These are phyloP conservation scores for Hylaeus anthracinus DNA, from an alignment of 1,140 invertebrate genomes.

Conservation along the genomic window DNA sequence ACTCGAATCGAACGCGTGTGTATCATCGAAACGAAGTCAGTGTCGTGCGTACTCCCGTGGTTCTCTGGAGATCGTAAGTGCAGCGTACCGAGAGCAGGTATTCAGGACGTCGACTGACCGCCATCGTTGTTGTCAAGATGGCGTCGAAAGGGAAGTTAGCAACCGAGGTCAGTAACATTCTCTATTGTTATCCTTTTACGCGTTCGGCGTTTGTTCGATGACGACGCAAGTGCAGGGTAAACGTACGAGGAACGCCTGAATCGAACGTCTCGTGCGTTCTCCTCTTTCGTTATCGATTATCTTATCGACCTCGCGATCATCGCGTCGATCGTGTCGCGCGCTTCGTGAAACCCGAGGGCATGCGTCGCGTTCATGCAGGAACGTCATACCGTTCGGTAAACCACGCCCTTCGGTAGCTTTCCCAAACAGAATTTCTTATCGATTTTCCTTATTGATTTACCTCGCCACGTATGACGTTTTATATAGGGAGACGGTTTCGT, in stretches of 20 bases:
- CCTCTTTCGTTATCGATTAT: slow-evolving; percentile 10
- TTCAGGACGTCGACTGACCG: slow-evolving; percentile 54
- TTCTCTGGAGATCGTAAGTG: neutral
- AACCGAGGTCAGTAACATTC: slow-evolving; percentile 72
- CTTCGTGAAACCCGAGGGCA: slow-evolving; percentile 16
- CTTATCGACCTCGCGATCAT: slow-evolving; percentile 16
- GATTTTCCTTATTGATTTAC: neutral
- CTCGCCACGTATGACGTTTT: neutral
- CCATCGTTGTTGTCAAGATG: slow-evolving; percentile 77
- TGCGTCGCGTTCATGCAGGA: slow-evolving; percentile 45
- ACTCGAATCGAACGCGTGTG: slow-evolving; percentile 30
- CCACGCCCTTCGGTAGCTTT: slow-evolving; percentile 51
- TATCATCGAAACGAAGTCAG: neutral
- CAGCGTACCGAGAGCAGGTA: slow-evolving; percentile 37
- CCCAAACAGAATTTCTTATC: neutral
- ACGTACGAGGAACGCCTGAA: neutral
- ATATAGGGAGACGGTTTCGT: neutral
- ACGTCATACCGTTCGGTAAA: slow-evolving; percentile 56
- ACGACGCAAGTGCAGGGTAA: neutral
- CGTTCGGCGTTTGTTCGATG: neutral
- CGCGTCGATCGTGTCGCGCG: slow-evolving; percentile 15
- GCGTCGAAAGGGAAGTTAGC: slow-evolving; percentile 76
- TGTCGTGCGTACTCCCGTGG: neutral
- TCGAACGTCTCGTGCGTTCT: neutral
- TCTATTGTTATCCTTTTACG: slow-evolving; percentile 5